A percentile compares a stretch with the other conserved stretches of the same genome.
phyloP scores from a whole-genome alignment of 1,140 invertebrate species.

The Cydia strobilella region DNA sequence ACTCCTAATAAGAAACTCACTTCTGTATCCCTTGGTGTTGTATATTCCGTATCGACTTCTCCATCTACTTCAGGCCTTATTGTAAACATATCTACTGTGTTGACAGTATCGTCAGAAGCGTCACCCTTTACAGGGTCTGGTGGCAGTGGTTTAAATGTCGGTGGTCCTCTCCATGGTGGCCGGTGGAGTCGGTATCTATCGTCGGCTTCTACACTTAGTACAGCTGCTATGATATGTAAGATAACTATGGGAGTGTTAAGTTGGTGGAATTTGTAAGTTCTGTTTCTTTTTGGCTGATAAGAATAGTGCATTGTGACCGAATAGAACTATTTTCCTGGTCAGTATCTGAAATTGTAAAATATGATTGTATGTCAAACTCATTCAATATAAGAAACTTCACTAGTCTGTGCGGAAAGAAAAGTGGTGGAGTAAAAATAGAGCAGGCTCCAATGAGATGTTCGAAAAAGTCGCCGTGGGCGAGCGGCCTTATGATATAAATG shows the following conservation, averaged over 20 bases:
- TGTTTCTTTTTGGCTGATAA: background rate
- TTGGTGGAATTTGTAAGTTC: background rate
- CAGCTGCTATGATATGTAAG: background rate
- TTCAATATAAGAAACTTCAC: too few species aligned
- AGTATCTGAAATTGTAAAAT: slow-evolving; percentile 1
- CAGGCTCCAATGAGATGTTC: too few species aligned
- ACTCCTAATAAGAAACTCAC: background rate
- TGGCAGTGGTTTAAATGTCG: background rate
- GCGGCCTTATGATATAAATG: too few species aligned
- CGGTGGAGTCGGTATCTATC: background rate
- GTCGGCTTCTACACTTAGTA: background rate
- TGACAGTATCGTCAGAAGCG: background rate
- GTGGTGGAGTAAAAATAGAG: too few species aligned
- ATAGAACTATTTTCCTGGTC: background rate
- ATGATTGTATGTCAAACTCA: background rate
- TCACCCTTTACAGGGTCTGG: background rate
- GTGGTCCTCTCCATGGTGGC: background rate
- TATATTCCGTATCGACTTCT: background rate
- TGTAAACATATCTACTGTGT: background rate
- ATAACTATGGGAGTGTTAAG: background rate
- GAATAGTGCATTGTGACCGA: background rate
- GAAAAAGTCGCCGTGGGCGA: too few species aligned
- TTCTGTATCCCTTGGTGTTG: background rate
- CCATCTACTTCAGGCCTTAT: background rate
- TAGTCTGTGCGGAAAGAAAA: too few species aligned